Evolutionary conservation across 2,888 invertebrate species (phyloP), one percentile per base, ranked within the genome.

Genomic region (Calliopum simillimum): DNA sequence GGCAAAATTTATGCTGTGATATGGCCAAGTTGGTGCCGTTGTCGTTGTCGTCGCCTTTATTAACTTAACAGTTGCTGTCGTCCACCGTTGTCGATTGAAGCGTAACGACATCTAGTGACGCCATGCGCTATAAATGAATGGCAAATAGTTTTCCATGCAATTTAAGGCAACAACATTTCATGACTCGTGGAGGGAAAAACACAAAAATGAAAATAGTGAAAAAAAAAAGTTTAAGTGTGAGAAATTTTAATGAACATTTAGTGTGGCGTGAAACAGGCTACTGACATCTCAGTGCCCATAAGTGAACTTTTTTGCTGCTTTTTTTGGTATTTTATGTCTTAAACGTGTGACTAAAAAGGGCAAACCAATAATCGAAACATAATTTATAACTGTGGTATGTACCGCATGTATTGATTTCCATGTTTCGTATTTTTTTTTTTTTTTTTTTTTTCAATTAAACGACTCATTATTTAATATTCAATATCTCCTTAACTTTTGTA

Each of bases 61-160:
- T 41, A 16, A 53, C 33, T 46, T 44, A 55, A 43, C 51, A 51
- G 21, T n/a, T 19, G 63, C 69, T 69, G 55, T 33, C 33, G 33
- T 33, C 33, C 16, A 59, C 25, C 13, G 8, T 33, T 33, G 33
- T 58, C 12, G 51, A 70, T 70, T 72, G 69, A 68, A 71, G 71
- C 68, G 65, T 72, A 74, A 64, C 72, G 68, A 58, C 69, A 63
- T 46, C 69, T 71, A 73, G 71, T 70, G 68, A 71, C 71, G 61
- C 72, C 51, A 19, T 71, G 67, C 64, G 59, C 66, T 69, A 70
- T 58, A 71, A 74, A 73, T 74, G 70, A 68, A 69, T 73, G 68
- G 70, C 73, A 66, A 73, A 73, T 65, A 63, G 70, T 63, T 72
- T 61, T 63, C 70, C 68, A 41, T 69, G 62, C 64, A 59, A 71